A percentile compares a stretch with the other conserved stretches of the same genome.
Evolutionary conservation across 2,113 vertebrate genomes (phyloP).

Genomic region (Protomyctophum bolini): DNA sequence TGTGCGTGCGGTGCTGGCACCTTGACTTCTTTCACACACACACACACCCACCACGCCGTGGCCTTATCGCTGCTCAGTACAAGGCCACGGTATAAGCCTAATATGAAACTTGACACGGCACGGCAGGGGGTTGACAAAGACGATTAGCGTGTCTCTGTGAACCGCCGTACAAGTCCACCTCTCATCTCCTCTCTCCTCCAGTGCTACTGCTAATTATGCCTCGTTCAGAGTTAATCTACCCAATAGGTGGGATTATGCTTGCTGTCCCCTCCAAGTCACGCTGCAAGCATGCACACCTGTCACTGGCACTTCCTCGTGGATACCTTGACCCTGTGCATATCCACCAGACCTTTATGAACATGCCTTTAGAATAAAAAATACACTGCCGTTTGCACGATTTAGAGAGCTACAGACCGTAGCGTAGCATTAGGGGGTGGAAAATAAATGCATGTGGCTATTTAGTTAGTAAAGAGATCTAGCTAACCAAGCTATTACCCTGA

Average conservation of each 20-base stretch:
- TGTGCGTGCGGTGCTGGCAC: slow-evolving; percentile 3
- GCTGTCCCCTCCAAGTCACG: slow-evolving; percentile 33
- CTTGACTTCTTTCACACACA: slow-evolving; percentile 26
- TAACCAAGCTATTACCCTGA: too few species aligned
- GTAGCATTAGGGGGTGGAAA: background rate
- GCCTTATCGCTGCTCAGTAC: slow-evolving; percentile 48
- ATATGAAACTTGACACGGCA: slow-evolving; percentile 76
- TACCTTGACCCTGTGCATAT: slow-evolving; percentile 40
- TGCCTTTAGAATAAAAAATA: slow-evolving; percentile 31
- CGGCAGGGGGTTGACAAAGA: slow-evolving; percentile 79
- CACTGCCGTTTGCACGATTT: slow-evolving; percentile 24
- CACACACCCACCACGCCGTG: slow-evolving; percentile 49
- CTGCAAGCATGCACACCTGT: slow-evolving; percentile 23
- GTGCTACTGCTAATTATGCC: slow-evolving; percentile 52
- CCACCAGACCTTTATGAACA: slow-evolving; percentile 12
- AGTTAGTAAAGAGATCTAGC: too few species aligned
- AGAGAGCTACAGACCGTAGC: background rate
- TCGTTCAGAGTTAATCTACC: slow-evolving; percentile 46
- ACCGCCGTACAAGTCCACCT: slow-evolving; percentile 39
- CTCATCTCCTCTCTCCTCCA: slow-evolving; percentile 38
- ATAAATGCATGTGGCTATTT: too few species aligned
- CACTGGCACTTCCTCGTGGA: slow-evolving; percentile 54
- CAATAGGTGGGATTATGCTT: slow-evolving; percentile 50
- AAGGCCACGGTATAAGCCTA: slow-evolving; percentile 29
- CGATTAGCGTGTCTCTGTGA: slow-evolving; percentile 67